A percentile compares a stretch with the other conserved stretches of the same genome.
These are phyloP conservation scores for Chaetodon trifascialis DNA, from an alignment of 2,113 vertebrate species.

Conservation along the genomic window DNA sequence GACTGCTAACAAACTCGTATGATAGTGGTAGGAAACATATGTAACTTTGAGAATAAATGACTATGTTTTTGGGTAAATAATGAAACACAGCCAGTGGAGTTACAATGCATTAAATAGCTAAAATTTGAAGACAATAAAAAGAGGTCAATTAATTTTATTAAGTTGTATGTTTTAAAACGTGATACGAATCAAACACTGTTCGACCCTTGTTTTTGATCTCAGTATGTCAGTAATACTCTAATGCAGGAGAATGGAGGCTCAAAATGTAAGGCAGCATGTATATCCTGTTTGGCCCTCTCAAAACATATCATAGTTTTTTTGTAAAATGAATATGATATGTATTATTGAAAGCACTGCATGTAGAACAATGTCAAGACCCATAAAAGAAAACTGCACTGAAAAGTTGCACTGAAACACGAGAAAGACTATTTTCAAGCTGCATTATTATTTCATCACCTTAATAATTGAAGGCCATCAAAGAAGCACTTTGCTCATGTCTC, in stretches of 20 bases:
- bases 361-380: not conserved
- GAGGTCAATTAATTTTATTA: not conserved
- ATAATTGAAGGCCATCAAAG: slow-evolving; percentile 3
- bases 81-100: no score
- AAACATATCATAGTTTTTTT: not conserved
- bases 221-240: not conserved
- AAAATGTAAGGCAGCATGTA: not conserved
- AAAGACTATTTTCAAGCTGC: not conserved
- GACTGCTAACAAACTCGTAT: no score
- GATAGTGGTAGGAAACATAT: no score
- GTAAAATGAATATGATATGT: not conserved
- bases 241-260: not conserved
- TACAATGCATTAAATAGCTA: not conserved
- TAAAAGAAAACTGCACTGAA: not conserved
- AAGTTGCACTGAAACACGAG: not conserved
- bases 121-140: not conserved
- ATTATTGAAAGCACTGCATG: not conserved
- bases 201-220: not conserved
- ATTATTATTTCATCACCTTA: slow-evolving; percentile 17
- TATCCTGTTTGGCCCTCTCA: not conserved
- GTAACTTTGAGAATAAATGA: no score
- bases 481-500: not conserved
- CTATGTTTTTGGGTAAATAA: no score
- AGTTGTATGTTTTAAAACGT: not conserved
- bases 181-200: no score